Evolutionary conservation across 2,888 invertebrate species (phyloP).

Genomic region (Latrodectus hesperus): DNA sequence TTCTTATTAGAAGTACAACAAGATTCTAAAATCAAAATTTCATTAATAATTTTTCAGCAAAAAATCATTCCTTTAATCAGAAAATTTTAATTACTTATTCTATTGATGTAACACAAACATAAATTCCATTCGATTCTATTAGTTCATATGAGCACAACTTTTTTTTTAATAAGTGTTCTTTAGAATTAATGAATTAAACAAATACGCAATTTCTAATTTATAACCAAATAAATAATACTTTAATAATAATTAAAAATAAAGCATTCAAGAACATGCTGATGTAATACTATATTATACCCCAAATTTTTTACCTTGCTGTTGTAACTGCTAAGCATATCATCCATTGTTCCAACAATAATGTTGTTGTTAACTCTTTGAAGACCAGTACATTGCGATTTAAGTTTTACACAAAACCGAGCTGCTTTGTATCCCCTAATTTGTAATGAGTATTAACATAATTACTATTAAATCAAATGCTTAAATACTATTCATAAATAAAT

Average conservation of each 20-base stretch:
- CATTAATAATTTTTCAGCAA: too few relatives aligned
- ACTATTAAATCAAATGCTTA: neutral
- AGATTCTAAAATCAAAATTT: too few relatives aligned
- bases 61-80: too few relatives aligned
- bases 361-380: slow-evolving; percentile 84
- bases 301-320: slow-evolving; percentile 85
- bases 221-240: neutral
- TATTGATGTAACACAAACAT: too few relatives aligned
- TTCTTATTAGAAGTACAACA: too few relatives aligned
- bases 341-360: slow-evolving; percentile 87
- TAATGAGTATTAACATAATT: neutral
- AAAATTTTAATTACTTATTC: too few relatives aligned
- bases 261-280: neutral
- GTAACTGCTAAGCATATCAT: slow-evolving; percentile 86
- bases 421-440: slow-evolving; percentile 75
- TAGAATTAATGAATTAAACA: too few relatives aligned
- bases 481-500: neutral
- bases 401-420: slow-evolving; percentile 77
- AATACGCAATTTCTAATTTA: neutral
- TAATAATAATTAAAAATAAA: neutral
- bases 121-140: too few relatives aligned
- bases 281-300: too few relatives aligned
- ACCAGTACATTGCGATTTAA: slow-evolving; percentile 86
- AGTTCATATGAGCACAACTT: too few relatives aligned
- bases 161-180: too few relatives aligned